Evolutionary conservation across 1,140 invertebrate genomes (phyloP).

Genomic region (Venturia canescens): DNA sequence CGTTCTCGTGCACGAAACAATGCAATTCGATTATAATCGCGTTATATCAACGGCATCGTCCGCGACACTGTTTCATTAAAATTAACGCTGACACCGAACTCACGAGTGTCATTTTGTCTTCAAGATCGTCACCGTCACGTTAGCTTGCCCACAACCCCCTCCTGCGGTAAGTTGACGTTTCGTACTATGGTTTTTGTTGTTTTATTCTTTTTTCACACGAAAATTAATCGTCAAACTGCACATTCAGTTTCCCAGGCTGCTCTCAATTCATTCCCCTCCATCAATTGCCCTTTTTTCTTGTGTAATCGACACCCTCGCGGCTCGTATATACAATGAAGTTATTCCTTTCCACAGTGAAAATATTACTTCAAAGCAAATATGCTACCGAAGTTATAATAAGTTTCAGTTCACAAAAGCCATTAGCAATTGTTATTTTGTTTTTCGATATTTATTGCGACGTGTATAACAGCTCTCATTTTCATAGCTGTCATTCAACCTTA

Average conservation of each 20-base stretch:
- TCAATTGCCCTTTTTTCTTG: no score
- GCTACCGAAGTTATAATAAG: no score
- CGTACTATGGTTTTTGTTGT: background rate
- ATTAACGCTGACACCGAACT: background rate
- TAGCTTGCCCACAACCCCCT: background rate
- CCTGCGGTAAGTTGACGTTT: slow-evolving; percentile 10
- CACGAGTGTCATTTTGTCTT: background rate
- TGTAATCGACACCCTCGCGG: no score
- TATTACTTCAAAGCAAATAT: no score
- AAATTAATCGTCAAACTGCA: background rate
- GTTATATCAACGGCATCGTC: background rate
- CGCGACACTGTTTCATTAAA: background rate
- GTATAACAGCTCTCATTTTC: no score
- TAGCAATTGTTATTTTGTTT: no score
- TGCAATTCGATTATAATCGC: background rate
- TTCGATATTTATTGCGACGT: no score
- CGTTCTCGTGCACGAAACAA: background rate
- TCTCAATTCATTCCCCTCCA: background rate
- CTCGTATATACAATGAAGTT: no score
- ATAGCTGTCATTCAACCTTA: no score
- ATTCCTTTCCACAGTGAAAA: no score
- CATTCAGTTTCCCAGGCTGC: background rate
- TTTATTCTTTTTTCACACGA: background rate
- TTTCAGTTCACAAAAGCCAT: no score
- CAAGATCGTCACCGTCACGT: background rate